These are phyloP conservation scores for Ditylenchus dipsaci DNA, from an alignment of 1,140 invertebrate genomes.

Conservation along the genomic window DNA sequence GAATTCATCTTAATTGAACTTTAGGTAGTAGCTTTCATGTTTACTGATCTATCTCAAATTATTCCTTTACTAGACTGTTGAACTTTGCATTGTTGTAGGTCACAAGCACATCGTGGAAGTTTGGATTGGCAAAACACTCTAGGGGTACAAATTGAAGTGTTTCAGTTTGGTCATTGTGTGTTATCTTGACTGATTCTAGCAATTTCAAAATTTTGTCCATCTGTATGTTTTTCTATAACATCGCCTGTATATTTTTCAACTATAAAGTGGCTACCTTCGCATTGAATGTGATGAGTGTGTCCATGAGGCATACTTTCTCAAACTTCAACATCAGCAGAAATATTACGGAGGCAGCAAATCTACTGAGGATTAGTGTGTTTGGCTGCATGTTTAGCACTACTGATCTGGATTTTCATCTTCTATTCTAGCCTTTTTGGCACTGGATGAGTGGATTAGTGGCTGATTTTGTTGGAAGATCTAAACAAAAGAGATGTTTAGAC, in stretches of 20 bases:
- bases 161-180: not conserved
- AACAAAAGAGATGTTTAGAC: too few relatives aligned
- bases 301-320: constrained; percentile 4
- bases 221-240: not conserved
- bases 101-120: not conserved
- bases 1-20: too few relatives aligned
- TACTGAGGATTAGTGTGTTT: constrained; percentile 16
- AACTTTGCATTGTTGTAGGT: not conserved
- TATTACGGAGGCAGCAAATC: constrained; percentile 25
- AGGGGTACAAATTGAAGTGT: constrained; percentile 9
- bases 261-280: not conserved
- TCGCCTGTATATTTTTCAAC: not conserved
- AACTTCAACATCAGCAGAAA: constrained; percentile 22
- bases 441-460: not conserved
- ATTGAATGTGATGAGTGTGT: constrained; percentile 15
- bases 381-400: not conserved
- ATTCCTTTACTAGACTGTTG: too few relatives aligned
- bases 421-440: not conserved
- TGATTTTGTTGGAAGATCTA: not conserved
- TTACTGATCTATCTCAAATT: too few relatives aligned
- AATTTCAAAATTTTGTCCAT: not conserved
- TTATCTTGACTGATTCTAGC: not conserved
- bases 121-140: not conserved
- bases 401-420: constrained; percentile 3
- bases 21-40: too few relatives aligned